Evolutionary conservation across 1,140 invertebrate genomes (phyloP).

Genomic region (Littorina saxatilis): DNA sequence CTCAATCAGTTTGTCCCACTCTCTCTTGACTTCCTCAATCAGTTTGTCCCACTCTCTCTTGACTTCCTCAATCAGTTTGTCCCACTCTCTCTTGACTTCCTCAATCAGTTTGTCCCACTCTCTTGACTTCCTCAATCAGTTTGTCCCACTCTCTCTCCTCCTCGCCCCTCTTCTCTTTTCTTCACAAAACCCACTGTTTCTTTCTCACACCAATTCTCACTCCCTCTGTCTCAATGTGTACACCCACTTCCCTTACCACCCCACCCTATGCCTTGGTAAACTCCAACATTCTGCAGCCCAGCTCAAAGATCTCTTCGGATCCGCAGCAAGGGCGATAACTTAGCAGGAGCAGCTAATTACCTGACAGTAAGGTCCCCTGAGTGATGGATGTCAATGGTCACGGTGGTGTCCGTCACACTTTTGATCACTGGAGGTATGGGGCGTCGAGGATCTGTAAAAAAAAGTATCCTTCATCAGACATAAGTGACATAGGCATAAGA

Average conservation of each 20-base stretch:
- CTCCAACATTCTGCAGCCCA: too few relatives aligned
- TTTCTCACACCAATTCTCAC: not conserved
- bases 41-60: not conserved
- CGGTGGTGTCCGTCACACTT: conserved; percentile 51
- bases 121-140: not conserved
- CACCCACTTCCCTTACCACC: too few relatives aligned
- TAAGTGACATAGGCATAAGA: too few relatives aligned
- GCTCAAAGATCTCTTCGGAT: too few relatives aligned
- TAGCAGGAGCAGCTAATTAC: too few relatives aligned
- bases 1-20: too few relatives aligned
- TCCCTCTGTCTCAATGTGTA: not conserved
- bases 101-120: not conserved
- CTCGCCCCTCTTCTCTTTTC: not conserved
- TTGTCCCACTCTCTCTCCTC: not conserved
- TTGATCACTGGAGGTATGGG: conserved; percentile 53
- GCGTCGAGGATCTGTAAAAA: conserved; percentile 48
- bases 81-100: not conserved
- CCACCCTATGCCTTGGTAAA: too few relatives aligned
- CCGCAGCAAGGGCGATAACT: too few relatives aligned
- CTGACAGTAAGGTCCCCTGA: conserved; percentile 50
- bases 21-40: not conserved
- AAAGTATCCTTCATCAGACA: not conserved
- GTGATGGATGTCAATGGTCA: conserved; percentile 53
- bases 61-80: not conserved
- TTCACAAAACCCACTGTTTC: not conserved